Percentiles rank a stretch among this genome's conserved stretches.
Conservation (phyloP, 2,113 vertebrate species). For the Columba livia region DNA sequence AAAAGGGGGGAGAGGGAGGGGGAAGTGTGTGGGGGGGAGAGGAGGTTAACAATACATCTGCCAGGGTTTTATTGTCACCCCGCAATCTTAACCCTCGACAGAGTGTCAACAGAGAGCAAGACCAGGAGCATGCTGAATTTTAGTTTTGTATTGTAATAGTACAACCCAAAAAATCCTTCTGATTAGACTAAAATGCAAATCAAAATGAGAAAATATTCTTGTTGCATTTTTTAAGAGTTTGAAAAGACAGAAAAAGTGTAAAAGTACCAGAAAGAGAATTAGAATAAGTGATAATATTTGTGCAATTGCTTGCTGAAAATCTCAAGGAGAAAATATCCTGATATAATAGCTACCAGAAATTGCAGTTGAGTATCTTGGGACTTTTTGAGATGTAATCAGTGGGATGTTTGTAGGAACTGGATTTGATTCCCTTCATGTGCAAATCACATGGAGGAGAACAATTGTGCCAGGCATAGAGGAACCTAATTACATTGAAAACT, state of each 20-base stretch:
- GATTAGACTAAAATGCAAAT: not conserved
- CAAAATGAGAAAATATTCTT: not conserved
- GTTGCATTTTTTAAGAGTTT: not conserved
- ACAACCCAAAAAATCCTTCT: not conserved
- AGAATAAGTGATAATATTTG: not conserved
- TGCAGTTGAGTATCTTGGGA: not conserved
- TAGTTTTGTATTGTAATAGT: not conserved
- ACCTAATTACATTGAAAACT: not conserved
- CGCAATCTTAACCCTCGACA: too few relatives aligned
- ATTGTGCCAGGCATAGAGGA: not conserved
- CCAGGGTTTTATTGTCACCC: too few relatives aligned
- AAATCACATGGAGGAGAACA: not conserved
- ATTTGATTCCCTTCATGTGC: constrained; percentile 19
- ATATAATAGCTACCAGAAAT: not conserved
- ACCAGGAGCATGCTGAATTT: not conserved
- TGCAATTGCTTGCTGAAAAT: not conserved
- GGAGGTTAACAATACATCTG: too few relatives aligned
- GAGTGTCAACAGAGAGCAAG: not conserved
- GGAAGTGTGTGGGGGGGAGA: too few relatives aligned
- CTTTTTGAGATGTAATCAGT: constrained; percentile 2
- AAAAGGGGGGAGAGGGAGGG: too few relatives aligned
- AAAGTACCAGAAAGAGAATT: not conserved
- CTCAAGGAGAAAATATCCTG: not conserved
- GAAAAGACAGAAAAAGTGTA: not conserved
- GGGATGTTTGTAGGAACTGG: not conserved